Base-by-base conservation (phyloP, 2,888 invertebrate genomes). In the Phragmatobia fuliginosa region DNA sequence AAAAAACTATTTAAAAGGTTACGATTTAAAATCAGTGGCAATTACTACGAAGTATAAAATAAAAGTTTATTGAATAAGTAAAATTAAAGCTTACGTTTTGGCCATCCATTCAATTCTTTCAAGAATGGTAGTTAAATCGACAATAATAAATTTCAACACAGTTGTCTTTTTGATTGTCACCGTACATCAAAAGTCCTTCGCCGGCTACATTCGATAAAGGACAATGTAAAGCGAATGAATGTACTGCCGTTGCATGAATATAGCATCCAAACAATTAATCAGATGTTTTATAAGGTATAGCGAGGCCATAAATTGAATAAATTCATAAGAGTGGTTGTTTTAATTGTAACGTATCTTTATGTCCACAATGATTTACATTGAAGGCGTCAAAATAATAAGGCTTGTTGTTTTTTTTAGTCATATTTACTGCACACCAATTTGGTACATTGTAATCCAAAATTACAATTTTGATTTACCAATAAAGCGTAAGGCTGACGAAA, bases 261-360 rank as follows among this genome's bases (percentile, higher is more conserved):
- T 83, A 81, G 79, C 76, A 82, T 76, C 72, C 74, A 75, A 75
- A 81, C 84, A 85, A 68, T 86, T 85, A 84, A 85, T 86, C 84
- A 84, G 80, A 78, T 69, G 75, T 75, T 87, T 80, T 87, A 84
- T 86, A 89, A 80, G 87, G 89, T 82, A 73, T 74, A 80, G 71
- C 75, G 84, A 86, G 85, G 87, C 83, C 65, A 83, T 86, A 85
- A 82, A 81, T 78, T 81, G 76, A 85, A 85, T 86, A 83, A 82
- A 84, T 82, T 84, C 76, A 82, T 82, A 80, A 81, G 80, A 80
- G 71, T 79, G 76, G 75, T 84, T 85, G 85, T 83, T 86, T 83
- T 80, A 85, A 88, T 90, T 89, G 87, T 87, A 79, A 82, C 87
- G 86, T 87, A 72, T 85, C 80, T 76, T 78, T 80, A 79, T 82